Conservation (phyloP, 2,888 invertebrate species). For the Gymnocheta viridis region DNA sequence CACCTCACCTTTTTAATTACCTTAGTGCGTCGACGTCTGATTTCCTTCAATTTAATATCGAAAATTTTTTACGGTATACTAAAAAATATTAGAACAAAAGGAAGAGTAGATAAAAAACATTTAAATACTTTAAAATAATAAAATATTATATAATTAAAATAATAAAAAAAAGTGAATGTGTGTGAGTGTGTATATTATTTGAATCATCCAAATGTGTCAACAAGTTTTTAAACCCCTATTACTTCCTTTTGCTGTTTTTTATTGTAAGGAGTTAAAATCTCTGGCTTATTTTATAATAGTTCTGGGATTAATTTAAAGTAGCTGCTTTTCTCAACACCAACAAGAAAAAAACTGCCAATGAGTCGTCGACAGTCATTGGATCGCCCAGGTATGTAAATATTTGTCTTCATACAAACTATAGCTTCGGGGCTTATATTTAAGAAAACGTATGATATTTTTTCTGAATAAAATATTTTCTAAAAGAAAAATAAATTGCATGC, state of each 20-base stretch:
- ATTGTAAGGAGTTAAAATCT: constrained; percentile 51
- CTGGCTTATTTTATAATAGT: constrained; percentile 16
- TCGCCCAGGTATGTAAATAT: constrained; percentile 76
- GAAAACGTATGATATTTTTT: too few relatives aligned
- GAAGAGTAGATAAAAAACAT: constrained; percentile 8
- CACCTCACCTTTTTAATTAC: constrained; percentile 67
- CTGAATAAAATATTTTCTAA: too few relatives aligned
- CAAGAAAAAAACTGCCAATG: constrained; percentile 76
- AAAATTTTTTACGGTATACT: constrained; percentile 63
- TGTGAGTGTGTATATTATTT: constrained; percentile 19
- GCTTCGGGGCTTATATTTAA: too few relatives aligned
- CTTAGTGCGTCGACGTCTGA: constrained; percentile 69
- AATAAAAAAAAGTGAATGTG: constrained; percentile 27
- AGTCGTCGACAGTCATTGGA: constrained; percentile 80
- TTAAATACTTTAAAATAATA: not conserved
- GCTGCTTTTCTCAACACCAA: constrained; percentile 35
- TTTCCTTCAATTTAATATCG: constrained; percentile 34
- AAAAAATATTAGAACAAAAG: constrained; percentile 38
- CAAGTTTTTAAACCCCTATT: constrained; percentile 40
- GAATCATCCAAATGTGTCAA: constrained; percentile 61
- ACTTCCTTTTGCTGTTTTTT: constrained; percentile 42
- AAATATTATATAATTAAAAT: constrained; percentile 41
- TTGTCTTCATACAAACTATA: not conserved
- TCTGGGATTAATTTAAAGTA: constrained; percentile 54
- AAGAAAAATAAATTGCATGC: constrained; percentile 5